A percentile compares a stretch with the other conserved stretches of the same genome.
Conservation (phyloP, 1,140 invertebrate genomes). For the Anastatus disparis region DNA sequence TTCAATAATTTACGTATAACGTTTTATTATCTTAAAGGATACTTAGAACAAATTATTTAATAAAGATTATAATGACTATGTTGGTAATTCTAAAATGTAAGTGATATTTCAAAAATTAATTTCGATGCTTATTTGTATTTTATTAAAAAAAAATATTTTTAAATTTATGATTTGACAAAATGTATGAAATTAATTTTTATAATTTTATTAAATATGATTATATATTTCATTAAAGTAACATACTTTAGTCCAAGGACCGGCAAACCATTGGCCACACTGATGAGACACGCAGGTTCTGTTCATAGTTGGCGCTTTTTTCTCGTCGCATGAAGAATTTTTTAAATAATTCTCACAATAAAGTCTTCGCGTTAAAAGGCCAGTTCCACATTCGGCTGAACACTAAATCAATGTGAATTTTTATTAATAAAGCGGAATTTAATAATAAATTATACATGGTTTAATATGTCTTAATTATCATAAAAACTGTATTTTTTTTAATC, state of each 20-base stretch:
- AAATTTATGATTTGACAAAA: no score
- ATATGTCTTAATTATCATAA: no score
- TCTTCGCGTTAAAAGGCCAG: slow-evolving; percentile 64
- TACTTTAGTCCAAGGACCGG: slow-evolving; percentile 74
- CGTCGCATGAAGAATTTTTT: slow-evolving; percentile 63
- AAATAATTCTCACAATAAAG: slow-evolving; percentile 63
- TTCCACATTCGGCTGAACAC: slow-evolving; percentile 55
- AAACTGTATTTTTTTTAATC: no score
- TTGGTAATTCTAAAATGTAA: no score
- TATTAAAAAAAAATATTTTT: neutral
- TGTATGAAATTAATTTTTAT: neutral
- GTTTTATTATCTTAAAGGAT: no score
- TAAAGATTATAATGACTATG: neutral
- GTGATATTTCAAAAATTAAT: no score
- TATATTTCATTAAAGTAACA: neutral
- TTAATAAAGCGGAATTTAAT: neutral
- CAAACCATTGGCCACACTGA: slow-evolving; percentile 75
- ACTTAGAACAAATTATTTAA: no score
- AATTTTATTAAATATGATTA: neutral
- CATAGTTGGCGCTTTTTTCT: slow-evolving; percentile 67
- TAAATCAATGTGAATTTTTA: slow-evolving; percentile 38
- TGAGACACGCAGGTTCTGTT: slow-evolving; percentile 72
- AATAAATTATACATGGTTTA: neutral
- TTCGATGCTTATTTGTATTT: neutral
- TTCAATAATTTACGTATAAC: no score